A percentile compares a stretch with the other conserved stretches of the same genome.
phyloP scores from a whole-genome alignment of 2,113 vertebrate species.

The Strix aluco region DNA sequence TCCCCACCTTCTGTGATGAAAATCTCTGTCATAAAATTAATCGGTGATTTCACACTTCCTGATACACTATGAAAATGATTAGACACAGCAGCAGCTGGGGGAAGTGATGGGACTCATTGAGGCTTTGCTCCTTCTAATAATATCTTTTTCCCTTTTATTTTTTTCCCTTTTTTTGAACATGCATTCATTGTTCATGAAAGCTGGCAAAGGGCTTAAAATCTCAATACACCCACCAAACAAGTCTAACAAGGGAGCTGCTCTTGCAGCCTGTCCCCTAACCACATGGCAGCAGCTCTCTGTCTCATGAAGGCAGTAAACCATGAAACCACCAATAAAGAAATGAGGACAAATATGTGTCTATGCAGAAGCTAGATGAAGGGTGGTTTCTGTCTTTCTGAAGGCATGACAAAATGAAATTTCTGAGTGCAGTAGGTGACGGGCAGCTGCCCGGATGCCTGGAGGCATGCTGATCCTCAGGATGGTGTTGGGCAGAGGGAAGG shows the following conservation, averaged over 20 bases:
- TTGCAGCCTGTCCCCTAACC: neutral
- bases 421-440: neutral
- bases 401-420: neutral
- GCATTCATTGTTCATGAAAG: neutral
- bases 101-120: neutral
- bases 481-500: neutral
- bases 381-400: neutral
- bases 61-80: conserved; percentile 51
- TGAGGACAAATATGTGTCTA: neutral
- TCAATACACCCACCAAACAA: neutral
- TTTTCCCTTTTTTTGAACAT: neutral
- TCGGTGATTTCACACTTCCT: conserved; percentile 47
- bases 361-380: neutral
- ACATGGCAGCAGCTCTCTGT: neutral
- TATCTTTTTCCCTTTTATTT: neutral
- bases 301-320: neutral
- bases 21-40: conserved; percentile 49
- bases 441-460: neutral
- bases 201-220: neutral
- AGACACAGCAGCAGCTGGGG: conserved; percentile 32
- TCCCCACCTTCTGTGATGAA: conserved; percentile 35
- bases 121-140: conserved; percentile 10
- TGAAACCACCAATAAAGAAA: neutral
- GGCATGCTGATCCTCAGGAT: rapidly evolving
- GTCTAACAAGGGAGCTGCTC: neutral